Percentiles rank a stretch among this genome's conserved stretches.
Evolutionary conservation across 2,888 invertebrate species (phyloP).

Genomic region (Mimas tiliae): DNA sequence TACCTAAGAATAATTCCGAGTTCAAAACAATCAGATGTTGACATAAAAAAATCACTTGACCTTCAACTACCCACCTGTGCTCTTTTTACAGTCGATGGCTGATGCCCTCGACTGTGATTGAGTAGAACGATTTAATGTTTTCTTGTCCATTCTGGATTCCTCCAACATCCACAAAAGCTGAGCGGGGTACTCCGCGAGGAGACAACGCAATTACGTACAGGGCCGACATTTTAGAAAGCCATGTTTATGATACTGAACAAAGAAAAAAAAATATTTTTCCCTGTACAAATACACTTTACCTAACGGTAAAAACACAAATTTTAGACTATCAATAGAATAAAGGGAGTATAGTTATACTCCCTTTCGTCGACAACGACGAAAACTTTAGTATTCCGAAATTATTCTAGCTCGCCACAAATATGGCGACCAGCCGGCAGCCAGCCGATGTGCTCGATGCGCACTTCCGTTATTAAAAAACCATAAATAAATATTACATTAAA

Average conservation of each 20-base stretch:
- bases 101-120: constrained; percentile 89
- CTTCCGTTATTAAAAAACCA: constrained; percentile 58
- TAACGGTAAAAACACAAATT: constrained; percentile 60
- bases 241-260: constrained; percentile 87
- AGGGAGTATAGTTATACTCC: constrained; percentile 86
- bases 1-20: neutral
- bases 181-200: constrained; percentile 89
- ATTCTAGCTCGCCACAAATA: constrained; percentile 86
- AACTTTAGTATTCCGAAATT: constrained; percentile 75
- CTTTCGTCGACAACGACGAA: constrained; percentile 89
- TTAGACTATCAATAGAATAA: constrained; percentile 68
- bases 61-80: constrained; percentile 85
- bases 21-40: constrained; percentile 26
- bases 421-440: constrained; percentile 87
- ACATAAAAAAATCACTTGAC: constrained; percentile 44
- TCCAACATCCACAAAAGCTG: constrained; percentile 83
- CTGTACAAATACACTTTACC: constrained; percentile 61
- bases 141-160: constrained; percentile 90
- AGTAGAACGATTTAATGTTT: constrained; percentile 87
- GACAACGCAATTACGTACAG: constrained; percentile 87
- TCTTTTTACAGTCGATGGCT: constrained; percentile 90
- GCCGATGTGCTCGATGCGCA: constrained; percentile 71
- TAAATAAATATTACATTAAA: constrained; percentile 33
- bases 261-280: constrained; percentile 74
- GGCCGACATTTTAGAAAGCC: constrained; percentile 93